Percentiles rank a stretch among this genome's conserved stretches.
phyloP scores from a whole-genome alignment of 1,140 invertebrate genomes.

The Lepidurus apus region DNA sequence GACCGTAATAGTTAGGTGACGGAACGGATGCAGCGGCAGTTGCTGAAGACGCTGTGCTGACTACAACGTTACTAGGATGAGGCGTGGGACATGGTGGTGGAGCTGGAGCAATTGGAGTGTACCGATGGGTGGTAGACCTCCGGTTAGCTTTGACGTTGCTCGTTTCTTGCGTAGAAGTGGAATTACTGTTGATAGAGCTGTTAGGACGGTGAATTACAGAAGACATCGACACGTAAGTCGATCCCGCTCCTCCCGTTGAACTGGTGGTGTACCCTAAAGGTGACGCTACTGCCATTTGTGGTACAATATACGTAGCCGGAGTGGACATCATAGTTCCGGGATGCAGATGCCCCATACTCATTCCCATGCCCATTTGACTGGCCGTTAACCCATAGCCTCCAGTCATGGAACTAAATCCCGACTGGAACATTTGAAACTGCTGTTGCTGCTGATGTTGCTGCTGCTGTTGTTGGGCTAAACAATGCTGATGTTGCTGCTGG shows the following conservation, averaged over 20 bases:
- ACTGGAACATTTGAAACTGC: constrained; percentile 35
- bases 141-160: constrained; percentile 29
- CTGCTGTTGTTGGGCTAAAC: constrained; percentile 28
- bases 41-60: constrained; percentile 39
- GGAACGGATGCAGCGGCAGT: constrained; percentile 40
- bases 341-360: constrained; percentile 31
- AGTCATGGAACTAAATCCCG: constrained; percentile 28
- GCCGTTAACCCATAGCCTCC: constrained; percentile 30
- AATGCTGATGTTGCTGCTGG: constrained; percentile 34
- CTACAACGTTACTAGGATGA: constrained; percentile 39
- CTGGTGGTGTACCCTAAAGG: constrained; percentile 40
- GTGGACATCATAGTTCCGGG: constrained; percentile 35
- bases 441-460: constrained; percentile 35
- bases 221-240: constrained; percentile 47
- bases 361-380: constrained; percentile 27
- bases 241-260: not conserved
- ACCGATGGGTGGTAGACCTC: constrained; percentile 31
- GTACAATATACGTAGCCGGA: constrained; percentile 35
- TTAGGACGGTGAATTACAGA: constrained; percentile 55
- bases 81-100: constrained; percentile 39
- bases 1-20: constrained; percentile 27
- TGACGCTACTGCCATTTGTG: constrained; percentile 51
- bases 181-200: constrained; percentile 36
- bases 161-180: constrained; percentile 32
- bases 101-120: constrained; percentile 38